These are phyloP conservation scores for Ephialtes manifestator DNA, from an alignment of 2,888 invertebrate species.

Conservation along the genomic window DNA sequence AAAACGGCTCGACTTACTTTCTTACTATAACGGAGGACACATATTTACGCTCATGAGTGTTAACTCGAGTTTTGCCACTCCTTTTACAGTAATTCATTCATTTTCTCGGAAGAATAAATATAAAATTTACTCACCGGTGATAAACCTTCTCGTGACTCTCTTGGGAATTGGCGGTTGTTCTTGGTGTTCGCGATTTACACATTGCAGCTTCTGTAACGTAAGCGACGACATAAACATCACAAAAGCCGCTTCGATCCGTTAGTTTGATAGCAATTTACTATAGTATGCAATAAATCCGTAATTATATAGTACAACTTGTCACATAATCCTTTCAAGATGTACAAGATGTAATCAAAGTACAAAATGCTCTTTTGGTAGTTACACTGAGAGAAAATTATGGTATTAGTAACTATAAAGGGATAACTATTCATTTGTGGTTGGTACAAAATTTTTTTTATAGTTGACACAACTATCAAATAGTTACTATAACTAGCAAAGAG, in stretches of 20 bases:
- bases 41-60: not conserved
- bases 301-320: not conserved
- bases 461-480: too few relatives aligned
- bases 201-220: conserved; percentile 6
- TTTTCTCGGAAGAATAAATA: conserved; percentile 21
- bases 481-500: too few relatives aligned
- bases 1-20: conserved; percentile 10
- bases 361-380: not conserved
- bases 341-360: not conserved
- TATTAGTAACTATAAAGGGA: too few relatives aligned
- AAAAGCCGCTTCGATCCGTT: not conserved
- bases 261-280: not conserved
- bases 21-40: not conserved
- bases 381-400: too few relatives aligned
- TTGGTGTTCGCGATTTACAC: not conserved
- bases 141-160: not conserved
- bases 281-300: not conserved
- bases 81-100: conserved; percentile 34
- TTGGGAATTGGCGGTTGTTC: not conserved
- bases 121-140: conserved; percentile 56
- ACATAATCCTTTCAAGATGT: not conserved
- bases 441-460: too few relatives aligned
- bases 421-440: too few relatives aligned
- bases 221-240: not conserved
- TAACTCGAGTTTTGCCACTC: not conserved